Evolutionary conservation across 2,113 vertebrate genomes (phyloP), one percentile per base, ranked within the genome.

Genomic region (Bos indicus): DNA sequence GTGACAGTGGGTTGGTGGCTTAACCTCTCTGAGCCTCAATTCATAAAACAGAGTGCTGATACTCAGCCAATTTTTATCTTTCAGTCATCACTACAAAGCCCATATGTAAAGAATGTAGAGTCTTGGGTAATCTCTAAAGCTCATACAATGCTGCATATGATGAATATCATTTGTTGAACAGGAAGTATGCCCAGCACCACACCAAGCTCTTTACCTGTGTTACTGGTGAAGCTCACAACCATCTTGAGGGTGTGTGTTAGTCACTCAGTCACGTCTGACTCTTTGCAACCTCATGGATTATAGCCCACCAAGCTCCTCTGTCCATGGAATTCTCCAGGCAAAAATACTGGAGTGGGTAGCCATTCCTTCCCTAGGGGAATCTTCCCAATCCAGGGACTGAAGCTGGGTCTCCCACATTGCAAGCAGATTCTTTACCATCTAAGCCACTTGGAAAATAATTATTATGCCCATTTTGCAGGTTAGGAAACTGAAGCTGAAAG

Each of bases 141-240:
- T 78, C 52, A 59, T 25, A 2, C 28, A 10, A 59, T 6, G 28
- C 74, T 57, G 33, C 43, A 60, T 8, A 3, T 2, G 15, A 10
- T 13, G 30, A 28, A 25, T 8, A 0, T 81, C 26, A 0, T 12
- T 33, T 14, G 12, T 52, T 26, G 6, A 40, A 30, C 25, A 6
- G 30, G 17, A 19, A n/a, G 11, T 3, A 16, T 0, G 87, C 82
- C 89, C 21, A 12, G 28, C 26, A 1, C 59, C 19, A 6, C 36
- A 43, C 57, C 36, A 10, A 54, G 7, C 36, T 2, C 59, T 13
- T 54, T 33, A 16, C 51, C 54, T 21, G 0, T 14, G 0, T 3
- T 1, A 6, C 40, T 8, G 0, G 21, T 10, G 26, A 17, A n/a
- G 60, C 51, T 5, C 17, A 5, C 5, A 7, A 1, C 26, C 88